Evolutionary conservation across 2,113 vertebrate species (phyloP).

Genomic region (Piprites chloris): DNA sequence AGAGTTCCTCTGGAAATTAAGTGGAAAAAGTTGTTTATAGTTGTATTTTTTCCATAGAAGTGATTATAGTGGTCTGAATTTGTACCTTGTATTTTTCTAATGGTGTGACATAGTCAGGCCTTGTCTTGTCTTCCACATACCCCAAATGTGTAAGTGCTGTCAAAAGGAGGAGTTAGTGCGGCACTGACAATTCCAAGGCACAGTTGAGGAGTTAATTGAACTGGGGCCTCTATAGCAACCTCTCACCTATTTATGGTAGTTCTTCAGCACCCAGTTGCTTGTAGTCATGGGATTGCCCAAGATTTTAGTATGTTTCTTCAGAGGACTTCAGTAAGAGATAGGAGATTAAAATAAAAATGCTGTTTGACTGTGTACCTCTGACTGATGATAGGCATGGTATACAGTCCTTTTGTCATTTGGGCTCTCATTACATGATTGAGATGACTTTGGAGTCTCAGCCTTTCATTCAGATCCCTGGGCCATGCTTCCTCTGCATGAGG

Average conservation of each 20-base stretch:
- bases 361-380: background rate
- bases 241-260: background rate
- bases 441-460: background rate
- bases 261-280: background rate
- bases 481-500: background rate
- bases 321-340: background rate
- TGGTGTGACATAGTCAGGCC: rapidly evolving
- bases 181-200: background rate
- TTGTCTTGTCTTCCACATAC: rapidly evolving
- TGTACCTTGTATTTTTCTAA: background rate
- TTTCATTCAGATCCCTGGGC: background rate
- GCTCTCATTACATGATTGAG: background rate
- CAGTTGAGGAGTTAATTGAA: background rate
- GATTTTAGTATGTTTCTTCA: background rate
- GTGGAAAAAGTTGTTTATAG: background rate
- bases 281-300: background rate
- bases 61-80: background rate
- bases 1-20: background rate
- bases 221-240: background rate
- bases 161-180: background rate
- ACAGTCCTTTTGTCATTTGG: background rate
- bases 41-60: background rate
- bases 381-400: background rate
- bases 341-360: background rate
- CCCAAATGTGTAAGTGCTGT: background rate